A percentile compares a stretch with the other conserved stretches of the same genome.
phyloP scores from a whole-genome alignment of 1,140 invertebrate genomes.

The Temnothorax longispinosus region DNA sequence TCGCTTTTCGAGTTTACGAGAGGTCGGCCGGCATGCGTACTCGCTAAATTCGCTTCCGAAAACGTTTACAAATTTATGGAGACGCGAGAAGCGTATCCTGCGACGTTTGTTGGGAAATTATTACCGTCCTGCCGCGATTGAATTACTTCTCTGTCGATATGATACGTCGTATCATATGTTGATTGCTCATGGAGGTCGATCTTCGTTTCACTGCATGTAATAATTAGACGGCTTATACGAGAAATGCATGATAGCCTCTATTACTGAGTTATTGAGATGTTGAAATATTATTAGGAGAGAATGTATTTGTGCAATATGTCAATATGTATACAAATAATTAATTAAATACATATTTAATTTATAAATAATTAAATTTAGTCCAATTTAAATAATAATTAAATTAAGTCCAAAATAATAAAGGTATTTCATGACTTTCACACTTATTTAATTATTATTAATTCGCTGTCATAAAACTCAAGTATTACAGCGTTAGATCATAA shows the following conservation, averaged over 20 bases:
- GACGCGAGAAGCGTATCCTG: constrained; percentile 5
- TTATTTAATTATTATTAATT: background rate
- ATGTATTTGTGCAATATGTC: background rate
- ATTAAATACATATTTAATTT: too few species aligned
- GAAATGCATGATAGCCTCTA: background rate
- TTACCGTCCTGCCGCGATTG: constrained; percentile 14
- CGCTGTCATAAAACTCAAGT: background rate
- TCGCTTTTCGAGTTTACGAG: constrained; percentile 25
- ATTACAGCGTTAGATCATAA: background rate
- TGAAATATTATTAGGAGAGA: background rate
- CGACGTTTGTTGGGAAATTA: constrained; percentile 27
- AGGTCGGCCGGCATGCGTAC: background rate
- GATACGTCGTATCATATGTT: constrained; percentile 6
- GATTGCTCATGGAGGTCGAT: background rate
- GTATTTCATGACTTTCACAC: background rate
- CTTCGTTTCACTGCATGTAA: constrained; percentile 30
- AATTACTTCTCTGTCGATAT: constrained; percentile 36
- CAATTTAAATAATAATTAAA: too few species aligned
- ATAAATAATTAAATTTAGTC: too few species aligned
- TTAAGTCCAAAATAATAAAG: background rate
- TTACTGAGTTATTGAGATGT: constrained; percentile 2
- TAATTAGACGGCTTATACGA: constrained; percentile 25
- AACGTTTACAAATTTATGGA: constrained; percentile 42
- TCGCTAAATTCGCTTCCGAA: constrained; percentile 14
- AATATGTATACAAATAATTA: background rate